Evolutionary conservation across 2,888 invertebrate genomes (phyloP).

Genomic region (Macrophya annulata): DNA sequence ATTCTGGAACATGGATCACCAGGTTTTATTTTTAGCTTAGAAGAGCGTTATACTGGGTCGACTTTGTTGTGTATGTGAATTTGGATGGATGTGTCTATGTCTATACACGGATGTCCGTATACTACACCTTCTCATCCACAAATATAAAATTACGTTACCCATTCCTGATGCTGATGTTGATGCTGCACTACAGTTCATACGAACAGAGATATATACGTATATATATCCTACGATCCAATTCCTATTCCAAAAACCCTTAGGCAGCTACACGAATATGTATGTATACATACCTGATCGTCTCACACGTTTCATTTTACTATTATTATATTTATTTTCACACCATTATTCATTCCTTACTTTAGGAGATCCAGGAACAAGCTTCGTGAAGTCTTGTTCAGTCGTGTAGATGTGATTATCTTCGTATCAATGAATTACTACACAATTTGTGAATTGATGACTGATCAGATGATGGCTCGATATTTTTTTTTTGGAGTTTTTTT

Average conservation of each 20-base stretch:
- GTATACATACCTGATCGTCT: background rate
- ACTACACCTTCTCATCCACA: background rate
- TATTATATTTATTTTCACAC: background rate
- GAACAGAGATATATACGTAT: background rate
- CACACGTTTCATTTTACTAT: background rate
- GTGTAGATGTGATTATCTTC: background rate
- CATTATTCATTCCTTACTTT: background rate
- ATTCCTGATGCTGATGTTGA: background rate
- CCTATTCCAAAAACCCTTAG: background rate
- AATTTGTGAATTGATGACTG: too few relatives aligned
- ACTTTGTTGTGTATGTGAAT: background rate
- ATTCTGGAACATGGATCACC: constrained; percentile 69
- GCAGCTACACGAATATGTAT: background rate
- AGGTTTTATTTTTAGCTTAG: constrained; percentile 67
- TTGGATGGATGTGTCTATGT: background rate
- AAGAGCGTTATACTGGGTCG: constrained; percentile 24
- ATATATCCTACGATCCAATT: background rate
- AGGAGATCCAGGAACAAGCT: background rate
- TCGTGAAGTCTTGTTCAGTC: background rate
- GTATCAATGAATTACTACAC: background rate
- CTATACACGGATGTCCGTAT: background rate
- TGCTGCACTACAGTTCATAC: background rate
- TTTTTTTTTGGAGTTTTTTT: background rate
- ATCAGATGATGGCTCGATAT: background rate
- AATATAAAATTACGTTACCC: constrained; percentile 17